These are phyloP conservation scores for Florisuga fusca DNA, from an alignment of 2,797 vertebrate genomes.

Conservation along the genomic window DNA sequence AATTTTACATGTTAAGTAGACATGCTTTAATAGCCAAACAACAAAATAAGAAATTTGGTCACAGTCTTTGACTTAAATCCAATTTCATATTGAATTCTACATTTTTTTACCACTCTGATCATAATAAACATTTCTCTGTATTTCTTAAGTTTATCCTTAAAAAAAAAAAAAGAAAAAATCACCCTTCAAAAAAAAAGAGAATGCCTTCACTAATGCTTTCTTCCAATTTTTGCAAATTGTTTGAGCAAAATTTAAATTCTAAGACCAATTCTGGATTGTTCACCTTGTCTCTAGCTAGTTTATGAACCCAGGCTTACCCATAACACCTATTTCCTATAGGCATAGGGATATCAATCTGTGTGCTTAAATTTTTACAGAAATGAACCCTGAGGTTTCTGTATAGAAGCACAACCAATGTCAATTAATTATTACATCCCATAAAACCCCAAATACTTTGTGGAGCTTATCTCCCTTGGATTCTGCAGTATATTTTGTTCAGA, in stretches of 20 bases:
- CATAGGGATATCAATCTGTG: neutral
- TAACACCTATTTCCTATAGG: neutral
- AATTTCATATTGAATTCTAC: neutral
- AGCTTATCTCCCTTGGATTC: neutral
- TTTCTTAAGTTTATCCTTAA: neutral
- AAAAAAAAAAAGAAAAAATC: neutral
- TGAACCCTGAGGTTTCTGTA: neutral
- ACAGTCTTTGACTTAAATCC: neutral
- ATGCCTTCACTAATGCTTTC: fast-evolving
- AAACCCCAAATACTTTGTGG: neutral
- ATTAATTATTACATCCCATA: neutral
- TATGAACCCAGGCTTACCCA: neutral
- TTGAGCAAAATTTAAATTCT: neutral
- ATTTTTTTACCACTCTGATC: neutral
- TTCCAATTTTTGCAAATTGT: neutral
- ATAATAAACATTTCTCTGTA: neutral
- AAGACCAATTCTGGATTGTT: neutral
- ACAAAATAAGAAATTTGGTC: neutral
- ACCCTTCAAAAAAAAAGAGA: neutral
- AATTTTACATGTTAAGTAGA: neutral
- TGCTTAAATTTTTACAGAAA: neutral
- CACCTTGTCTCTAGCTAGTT: neutral
- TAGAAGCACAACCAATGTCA: neutral
- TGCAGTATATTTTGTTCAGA: neutral
- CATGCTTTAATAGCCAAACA: neutral